Conservation (phyloP, 2,113 vertebrate species). For the Coptodon rendalli region DNA sequence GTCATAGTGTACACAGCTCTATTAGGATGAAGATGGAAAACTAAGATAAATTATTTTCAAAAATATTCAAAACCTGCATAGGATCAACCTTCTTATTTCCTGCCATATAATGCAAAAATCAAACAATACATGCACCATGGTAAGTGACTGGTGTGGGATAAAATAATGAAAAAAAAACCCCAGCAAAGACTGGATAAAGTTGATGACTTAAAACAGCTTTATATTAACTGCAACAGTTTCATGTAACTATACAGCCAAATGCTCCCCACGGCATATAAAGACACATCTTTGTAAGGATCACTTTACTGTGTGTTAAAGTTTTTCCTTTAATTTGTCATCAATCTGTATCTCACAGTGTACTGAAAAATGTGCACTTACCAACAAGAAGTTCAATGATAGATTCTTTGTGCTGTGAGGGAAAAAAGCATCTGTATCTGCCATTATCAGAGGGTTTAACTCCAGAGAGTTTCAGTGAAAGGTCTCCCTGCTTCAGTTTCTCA, state of each 20-base stretch:
- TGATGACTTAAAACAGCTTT: background rate
- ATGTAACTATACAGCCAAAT: background rate
- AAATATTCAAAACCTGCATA: accelerated
- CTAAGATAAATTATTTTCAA: too few species aligned
- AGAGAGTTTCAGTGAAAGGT: background rate
- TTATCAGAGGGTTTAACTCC: accelerated
- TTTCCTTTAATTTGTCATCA: background rate
- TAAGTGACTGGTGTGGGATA: background rate
- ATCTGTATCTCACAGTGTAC: accelerated
- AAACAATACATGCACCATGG: accelerated
- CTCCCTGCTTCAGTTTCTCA: background rate
- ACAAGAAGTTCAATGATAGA: background rate
- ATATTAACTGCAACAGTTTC: accelerated
- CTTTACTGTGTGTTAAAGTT: background rate
- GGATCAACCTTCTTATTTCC: too few species aligned
- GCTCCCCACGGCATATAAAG: accelerated
- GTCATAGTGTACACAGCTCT: too few species aligned
- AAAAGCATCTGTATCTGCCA: accelerated
- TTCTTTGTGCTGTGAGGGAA: accelerated
- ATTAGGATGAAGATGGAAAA: too few species aligned
- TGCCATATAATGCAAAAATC: background rate
- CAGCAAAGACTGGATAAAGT: background rate
- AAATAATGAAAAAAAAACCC: accelerated
- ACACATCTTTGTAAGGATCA: accelerated
- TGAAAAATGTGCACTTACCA: background rate